Base-by-base conservation (phyloP, 2,113 vertebrate genomes). In the Panthera uncia region DNA sequence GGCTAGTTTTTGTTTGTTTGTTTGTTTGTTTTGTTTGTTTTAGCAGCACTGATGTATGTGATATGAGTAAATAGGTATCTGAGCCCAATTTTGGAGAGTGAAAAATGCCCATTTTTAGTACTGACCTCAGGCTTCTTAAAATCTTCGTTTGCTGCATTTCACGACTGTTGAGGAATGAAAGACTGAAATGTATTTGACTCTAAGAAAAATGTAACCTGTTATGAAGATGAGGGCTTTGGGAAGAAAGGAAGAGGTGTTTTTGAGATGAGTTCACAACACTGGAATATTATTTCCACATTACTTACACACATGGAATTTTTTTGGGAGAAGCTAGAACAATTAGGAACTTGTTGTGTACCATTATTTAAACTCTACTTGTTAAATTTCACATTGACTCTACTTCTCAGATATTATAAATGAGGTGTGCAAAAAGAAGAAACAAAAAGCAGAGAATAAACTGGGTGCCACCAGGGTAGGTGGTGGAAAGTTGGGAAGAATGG, bases 371-470 rank as follows among this genome's bases (percentile, higher is more conserved):
- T 76, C 14, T 1, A 52, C 19, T 83, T 7, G 82, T 68, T 63
- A 63, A 52, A 86, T 82, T 82, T 79, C 33, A 38, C 33, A 48
- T 73, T 12, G 23, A 66, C 9, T 81, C 45, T 79, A 31, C 61
- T 87, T 74, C 45, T 63, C 6, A 36, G 23, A 87, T 95, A 52
- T 68, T 71, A 38, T 66, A 92, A 97, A 79, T 57, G 31, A 13
- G 71, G 74, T 86, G 98, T 97, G 55, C 95, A 94, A 97, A 97
- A 85, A 74, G 96, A 88, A 90, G 96, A 95, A 97, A 98, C 85
- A 91, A 82, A 69, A 21, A 36, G 19, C 18, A 69, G 68, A 69
- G 4, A 36, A 69, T 8, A 69, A 69, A 69, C 68, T 69, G 68
- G n/a, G 19, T 36, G 16, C 7, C n/a, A n/a, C 33, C 8, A 18